Evolutionary conservation across 2,888 invertebrate species (phyloP), one percentile per base, ranked within the genome.

Genomic region (Netelia inedita): DNA sequence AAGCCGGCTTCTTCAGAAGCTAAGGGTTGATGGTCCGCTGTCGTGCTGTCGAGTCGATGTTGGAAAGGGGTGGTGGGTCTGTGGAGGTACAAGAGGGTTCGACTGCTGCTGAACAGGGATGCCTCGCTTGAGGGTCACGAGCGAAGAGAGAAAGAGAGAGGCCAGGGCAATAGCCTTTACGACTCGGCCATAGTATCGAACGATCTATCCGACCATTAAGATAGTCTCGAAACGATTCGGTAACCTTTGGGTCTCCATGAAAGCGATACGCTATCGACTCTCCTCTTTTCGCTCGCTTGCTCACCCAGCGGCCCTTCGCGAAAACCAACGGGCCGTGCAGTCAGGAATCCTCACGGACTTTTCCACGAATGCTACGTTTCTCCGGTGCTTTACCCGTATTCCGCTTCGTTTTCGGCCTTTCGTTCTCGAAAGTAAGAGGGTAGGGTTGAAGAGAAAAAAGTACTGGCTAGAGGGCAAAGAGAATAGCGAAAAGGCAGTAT

Each of bases 121-220:
- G 87, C 85, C 85, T 85, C 76, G 85, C 80, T 86, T 79, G 83
- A 86, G 85, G 82, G 81, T 76, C 82, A 59, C 83, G 85, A 85
- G 75, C 85, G 78, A 80, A 86, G 83, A 83, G 79, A 87, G 79
- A 46, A 73, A 79, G 85, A 78, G 85, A 68, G 72, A 85, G 80
- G 90, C 90, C 89, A 90, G 90, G 90, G 93, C 93, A 93, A 93
- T 93, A 93, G 93, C 93, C 92, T 94, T 94, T 93, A 94, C 93
- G 93, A 93, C 93, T 93, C 90, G 92, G 92, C 93, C 93, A 93
- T 94, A 94, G 93, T 92, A 94, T 93, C 93, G 92, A 93, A 94
- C 93, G 93, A 94, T 93, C 94, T 93, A 93, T 93, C 92, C 93
- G 88, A 87, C 93, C 93, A 93, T 94, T 94, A 93, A 94, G 94